Evolutionary conservation across 2,797 vertebrate genomes (phyloP).

Genomic region (Oryzias dopingdopingensis): DNA sequence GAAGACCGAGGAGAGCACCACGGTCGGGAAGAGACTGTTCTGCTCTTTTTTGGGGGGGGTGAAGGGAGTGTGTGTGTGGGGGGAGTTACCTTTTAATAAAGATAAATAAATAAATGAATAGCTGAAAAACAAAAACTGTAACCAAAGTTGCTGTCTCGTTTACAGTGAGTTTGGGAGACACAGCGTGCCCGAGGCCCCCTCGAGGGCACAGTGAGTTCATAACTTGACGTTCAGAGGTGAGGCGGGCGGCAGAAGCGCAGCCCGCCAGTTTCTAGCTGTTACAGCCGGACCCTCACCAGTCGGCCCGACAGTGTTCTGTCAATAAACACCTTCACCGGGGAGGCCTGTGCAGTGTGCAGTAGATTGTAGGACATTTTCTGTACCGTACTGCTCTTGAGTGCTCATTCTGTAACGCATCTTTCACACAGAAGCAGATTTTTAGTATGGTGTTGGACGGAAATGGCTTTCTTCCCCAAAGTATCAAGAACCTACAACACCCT

Average conservation of each 20-base stretch:
- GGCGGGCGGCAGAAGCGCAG: slow-evolving; percentile 82
- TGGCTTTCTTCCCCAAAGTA: slow-evolving; percentile 99
- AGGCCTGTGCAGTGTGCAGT: slow-evolving; percentile 98
- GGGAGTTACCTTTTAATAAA: slow-evolving; percentile 86
- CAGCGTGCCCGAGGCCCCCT: slow-evolving; percentile 83
- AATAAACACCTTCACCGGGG: slow-evolving; percentile 87
- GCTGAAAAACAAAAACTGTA: slow-evolving; percentile 88
- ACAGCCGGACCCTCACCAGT: slow-evolving; percentile 84
- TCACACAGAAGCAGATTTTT: slow-evolving; percentile 85
- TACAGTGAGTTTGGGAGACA: slow-evolving; percentile 98
- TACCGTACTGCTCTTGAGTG: slow-evolving; percentile 95
- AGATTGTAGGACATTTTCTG: slow-evolving; percentile 97
- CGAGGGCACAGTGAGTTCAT: slow-evolving; percentile 75
- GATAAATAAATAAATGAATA: slow-evolving; percentile 82
- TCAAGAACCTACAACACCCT: slow-evolving; percentile 99
- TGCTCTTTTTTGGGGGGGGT: slow-evolving; percentile 78
- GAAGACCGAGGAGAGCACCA: slow-evolving; percentile 79
- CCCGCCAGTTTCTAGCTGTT: slow-evolving; percentile 85
- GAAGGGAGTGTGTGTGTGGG: slow-evolving; percentile 33
- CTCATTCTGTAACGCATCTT: slow-evolving; percentile 91
- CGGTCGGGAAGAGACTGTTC: slow-evolving; percentile 84
- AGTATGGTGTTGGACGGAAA: slow-evolving; percentile 95
- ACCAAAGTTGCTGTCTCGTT: slow-evolving; percentile 99
- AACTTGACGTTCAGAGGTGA: slow-evolving; percentile 82
- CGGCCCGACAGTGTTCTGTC: slow-evolving; percentile 87